Evolutionary conservation across 2,888 invertebrate genomes (phyloP), one percentile per base, ranked within the genome.

Genomic region (Cerastis leucographa): DNA sequence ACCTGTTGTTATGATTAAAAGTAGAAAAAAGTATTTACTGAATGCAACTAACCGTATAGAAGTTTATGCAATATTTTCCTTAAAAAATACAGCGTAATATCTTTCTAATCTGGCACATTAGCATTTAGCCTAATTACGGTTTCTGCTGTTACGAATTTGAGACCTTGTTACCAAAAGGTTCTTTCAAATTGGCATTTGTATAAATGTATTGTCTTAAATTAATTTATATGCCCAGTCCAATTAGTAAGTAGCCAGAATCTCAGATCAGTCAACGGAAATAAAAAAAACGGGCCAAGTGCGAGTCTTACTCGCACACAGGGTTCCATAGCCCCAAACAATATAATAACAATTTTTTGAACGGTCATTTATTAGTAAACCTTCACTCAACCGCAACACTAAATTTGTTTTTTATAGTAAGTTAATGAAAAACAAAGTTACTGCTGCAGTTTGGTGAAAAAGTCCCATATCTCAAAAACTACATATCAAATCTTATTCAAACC

Each of bases 1-100:
- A 90, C 90, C 84, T 87, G 89, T 90, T 88, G 87, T 89, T 83
- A 84, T 84, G 14, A 79, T 73, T 79, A 74, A 81, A 68, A 81
- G 29, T 46, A 76, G 1, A 61, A 71, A 51, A 75, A 65, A 25
- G 0, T 35, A 62, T 78, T 51, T 49, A 62, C 56, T 49, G 17
- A 56, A 76, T 59, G 19, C 72, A 70, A 56, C 64, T 68, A 74
- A 71, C 42, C 67, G 76, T 74, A 19, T 35, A 62, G 51, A 71
- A 51, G 11, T 59, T 77, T 46, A 44, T 40, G 69, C 44, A 81
- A 69, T 73, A 25, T 69, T 62, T 62, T 8, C 22, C 17, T 54
- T 76, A 19, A 42, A 71, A 65, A 72, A 56, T 81, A 42, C 11
- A 11, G 22, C 59, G 12, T 19, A 19, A 17, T 22, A 71, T 3